Conservation (phyloP, 53 echinoderm and acorn worm species). For the Arbacia lixula region DNA sequence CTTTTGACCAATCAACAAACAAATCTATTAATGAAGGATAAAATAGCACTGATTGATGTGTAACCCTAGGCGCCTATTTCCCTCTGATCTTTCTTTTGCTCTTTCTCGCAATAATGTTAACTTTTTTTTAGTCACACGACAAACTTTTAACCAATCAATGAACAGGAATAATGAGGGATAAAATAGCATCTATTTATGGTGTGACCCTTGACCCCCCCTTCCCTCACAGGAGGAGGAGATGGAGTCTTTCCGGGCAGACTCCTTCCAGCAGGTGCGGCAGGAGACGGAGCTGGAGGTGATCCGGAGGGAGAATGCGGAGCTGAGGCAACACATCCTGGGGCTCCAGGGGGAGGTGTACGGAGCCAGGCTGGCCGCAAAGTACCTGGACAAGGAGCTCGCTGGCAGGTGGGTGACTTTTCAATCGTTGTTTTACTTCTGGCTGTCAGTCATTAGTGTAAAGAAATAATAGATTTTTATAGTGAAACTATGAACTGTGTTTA, state of each 20-base stretch:
- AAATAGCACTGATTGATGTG: no score
- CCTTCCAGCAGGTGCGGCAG: slow-evolving; percentile 82
- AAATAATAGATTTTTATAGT: no score
- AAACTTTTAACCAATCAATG: no score
- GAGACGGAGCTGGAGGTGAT: slow-evolving; percentile 88
- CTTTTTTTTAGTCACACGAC: no score
- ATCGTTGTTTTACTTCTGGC: neutral
- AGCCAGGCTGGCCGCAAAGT: slow-evolving; percentile 94
- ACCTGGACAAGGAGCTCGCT: slow-evolving; percentile 94
- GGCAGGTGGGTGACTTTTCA: slow-evolving; percentile 70
- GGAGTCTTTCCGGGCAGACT: slow-evolving; percentile 83
- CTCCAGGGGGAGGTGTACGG: slow-evolving; percentile 99
- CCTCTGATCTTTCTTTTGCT: no score
- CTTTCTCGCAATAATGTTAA: no score
- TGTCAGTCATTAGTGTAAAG: neutral
- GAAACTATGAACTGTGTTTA: no score
- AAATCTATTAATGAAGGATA: no score
- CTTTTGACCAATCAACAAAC: no score
- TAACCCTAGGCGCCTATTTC: no score
- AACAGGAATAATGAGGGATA: no score
- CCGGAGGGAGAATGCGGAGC: slow-evolving; percentile 79
- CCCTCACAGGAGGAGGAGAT: slow-evolving; percentile 85
- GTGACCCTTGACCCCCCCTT: neutral
- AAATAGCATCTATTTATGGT: no score
- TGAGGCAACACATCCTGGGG: slow-evolving; percentile 84